phyloP scores from a whole-genome alignment of 2,113 vertebrate genomes.

The Perca flavescens region DNA sequence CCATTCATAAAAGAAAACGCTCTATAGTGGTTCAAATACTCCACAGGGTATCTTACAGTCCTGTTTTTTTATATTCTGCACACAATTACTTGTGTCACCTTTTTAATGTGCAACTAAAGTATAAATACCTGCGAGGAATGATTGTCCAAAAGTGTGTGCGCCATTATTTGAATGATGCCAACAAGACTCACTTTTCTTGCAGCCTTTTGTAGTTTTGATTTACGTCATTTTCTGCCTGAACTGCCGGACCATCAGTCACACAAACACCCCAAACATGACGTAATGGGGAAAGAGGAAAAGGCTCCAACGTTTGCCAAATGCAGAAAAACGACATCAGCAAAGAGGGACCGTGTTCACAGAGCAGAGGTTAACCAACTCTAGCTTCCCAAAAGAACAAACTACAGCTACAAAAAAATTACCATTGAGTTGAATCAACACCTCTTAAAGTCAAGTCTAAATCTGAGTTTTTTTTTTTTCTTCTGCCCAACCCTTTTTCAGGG shows the following conservation, averaged over 20 bases:
- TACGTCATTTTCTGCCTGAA: too few species aligned
- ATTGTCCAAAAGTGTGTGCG: too few species aligned
- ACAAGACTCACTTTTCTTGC: too few species aligned
- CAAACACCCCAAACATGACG: constrained; percentile 25
- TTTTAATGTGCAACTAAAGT: too few species aligned
- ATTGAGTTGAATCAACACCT: not conserved
- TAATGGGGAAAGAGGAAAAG: constrained; percentile 3
- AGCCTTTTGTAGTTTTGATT: too few species aligned
- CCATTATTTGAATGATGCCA: too few species aligned
- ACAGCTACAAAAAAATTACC: not conserved
- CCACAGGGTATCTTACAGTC: too few species aligned
- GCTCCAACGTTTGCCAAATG: not conserved
- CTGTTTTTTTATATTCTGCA: too few species aligned
- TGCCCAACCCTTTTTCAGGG: not conserved
- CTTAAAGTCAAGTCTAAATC: not conserved
- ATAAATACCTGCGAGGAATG: too few species aligned
- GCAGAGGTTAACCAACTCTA: not conserved
- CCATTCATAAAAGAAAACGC: too few species aligned
- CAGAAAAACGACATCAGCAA: not conserved
- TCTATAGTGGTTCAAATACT: too few species aligned
- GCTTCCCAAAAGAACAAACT: not conserved
- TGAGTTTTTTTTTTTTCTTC: not conserved
- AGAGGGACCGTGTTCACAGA: not conserved
- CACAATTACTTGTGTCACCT: too few species aligned
- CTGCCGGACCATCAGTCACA: not conserved